These are phyloP conservation scores for Channallabes apus DNA, from an alignment of 2,797 vertebrate species.

Conservation along the genomic window DNA sequence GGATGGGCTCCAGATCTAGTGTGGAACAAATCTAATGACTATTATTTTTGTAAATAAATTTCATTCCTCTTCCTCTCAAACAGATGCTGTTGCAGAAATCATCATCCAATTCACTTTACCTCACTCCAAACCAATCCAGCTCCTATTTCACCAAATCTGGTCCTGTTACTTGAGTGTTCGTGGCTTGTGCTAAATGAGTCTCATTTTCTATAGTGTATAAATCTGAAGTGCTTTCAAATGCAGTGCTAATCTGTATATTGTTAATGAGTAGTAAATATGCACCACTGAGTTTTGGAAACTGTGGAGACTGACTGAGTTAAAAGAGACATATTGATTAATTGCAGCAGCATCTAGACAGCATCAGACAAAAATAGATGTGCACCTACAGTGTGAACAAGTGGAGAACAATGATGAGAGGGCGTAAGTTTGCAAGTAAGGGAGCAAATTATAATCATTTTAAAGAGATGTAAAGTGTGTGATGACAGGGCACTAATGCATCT, in stretches of 20 bases:
- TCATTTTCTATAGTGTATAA: neutral
- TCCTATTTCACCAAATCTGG: slow-evolving; percentile 1
- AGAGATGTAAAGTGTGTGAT: slow-evolving; percentile 15
- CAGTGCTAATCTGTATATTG: slow-evolving; percentile 9
- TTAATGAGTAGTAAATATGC: slow-evolving; percentile 29
- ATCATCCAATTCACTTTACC: slow-evolving; percentile 6
- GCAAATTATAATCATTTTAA: slow-evolving; percentile 33
- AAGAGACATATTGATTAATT: slow-evolving; percentile 54
- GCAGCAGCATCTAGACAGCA: slow-evolving; percentile 56
- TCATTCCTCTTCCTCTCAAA: neutral
- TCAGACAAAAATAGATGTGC: slow-evolving; percentile 46
- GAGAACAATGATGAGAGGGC: slow-evolving; percentile 8
- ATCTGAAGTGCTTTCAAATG: neutral
- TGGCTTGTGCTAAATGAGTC: slow-evolving; percentile 18
- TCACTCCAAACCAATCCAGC: slow-evolving; percentile 3
- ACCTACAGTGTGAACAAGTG: slow-evolving; percentile 28
- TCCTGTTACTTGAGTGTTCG: slow-evolving; percentile 3
- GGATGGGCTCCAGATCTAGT: neutral
- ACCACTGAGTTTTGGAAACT: slow-evolving; percentile 9
- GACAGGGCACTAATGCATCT: neutral
- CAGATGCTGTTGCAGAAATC: slow-evolving; percentile 13
- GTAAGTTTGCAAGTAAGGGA: no score
- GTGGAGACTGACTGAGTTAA: slow-evolving; percentile 24
- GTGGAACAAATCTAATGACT: neutral
- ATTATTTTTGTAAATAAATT: neutral